Evolutionary conservation across 2,888 invertebrate species (phyloP).

Genomic region (Pegoplata infirma): DNA sequence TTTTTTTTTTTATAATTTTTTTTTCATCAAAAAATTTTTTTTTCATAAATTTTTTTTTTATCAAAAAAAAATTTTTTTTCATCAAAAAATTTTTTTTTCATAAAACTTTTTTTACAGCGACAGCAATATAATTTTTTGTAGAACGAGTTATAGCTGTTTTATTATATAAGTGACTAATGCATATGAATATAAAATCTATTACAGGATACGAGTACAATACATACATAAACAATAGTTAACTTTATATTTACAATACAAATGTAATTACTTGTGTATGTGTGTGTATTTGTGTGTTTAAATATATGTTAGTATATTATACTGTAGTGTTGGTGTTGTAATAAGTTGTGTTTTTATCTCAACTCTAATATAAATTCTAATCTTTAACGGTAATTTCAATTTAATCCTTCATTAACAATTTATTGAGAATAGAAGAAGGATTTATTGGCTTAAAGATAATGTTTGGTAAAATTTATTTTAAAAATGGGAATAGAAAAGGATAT

Average conservation of each 20-base stretch:
- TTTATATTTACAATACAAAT: slow-evolving; percentile 19
- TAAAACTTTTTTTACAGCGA: too few relatives aligned
- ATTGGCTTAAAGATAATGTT: slow-evolving; percentile 13
- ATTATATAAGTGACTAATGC: not conserved
- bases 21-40: too few relatives aligned
- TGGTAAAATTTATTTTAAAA: too few relatives aligned
- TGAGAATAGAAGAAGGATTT: slow-evolving; percentile 22
- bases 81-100: too few relatives aligned
- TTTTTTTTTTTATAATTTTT: too few relatives aligned
- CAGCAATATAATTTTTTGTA: too few relatives aligned
- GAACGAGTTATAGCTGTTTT: too few relatives aligned
- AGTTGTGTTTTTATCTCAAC: slow-evolving; percentile 32
- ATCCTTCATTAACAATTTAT: slow-evolving; percentile 59
- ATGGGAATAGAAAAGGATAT: too few relatives aligned
- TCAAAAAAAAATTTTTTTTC: too few relatives aligned
- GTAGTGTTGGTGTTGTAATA: too few relatives aligned
- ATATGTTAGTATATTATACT: too few relatives aligned
- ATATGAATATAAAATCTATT: slow-evolving; percentile 1
- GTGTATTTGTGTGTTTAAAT: slow-evolving; percentile 5
- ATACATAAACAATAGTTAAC: slow-evolving; percentile 22
- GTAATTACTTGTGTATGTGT: not conserved
- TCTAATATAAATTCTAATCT: slow-evolving; percentile 41
- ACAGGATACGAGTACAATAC: not conserved
- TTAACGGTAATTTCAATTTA: slow-evolving; percentile 59
- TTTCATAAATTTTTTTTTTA: too few relatives aligned